Conservation (phyloP, 1,140 invertebrate species). For the Drosophila bocki region DNA sequence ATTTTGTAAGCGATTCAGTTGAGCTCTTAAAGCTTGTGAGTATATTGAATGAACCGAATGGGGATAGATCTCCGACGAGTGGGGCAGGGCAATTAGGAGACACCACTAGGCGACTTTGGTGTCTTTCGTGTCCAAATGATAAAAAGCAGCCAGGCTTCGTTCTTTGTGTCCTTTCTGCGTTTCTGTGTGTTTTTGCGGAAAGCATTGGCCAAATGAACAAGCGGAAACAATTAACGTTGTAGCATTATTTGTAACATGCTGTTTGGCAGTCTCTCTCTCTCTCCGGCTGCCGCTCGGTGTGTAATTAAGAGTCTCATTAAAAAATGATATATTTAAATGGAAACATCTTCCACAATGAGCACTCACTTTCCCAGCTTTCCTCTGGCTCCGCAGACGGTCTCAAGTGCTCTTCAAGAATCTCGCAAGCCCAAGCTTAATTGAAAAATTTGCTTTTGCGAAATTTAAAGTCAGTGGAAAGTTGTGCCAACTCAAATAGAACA, state of each 20-base stretch:
- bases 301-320: constrained; percentile 84
- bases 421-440: constrained; percentile 31
- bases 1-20: too few species aligned
- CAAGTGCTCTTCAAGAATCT: constrained; percentile 60
- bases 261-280: constrained; percentile 33
- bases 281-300: constrained; percentile 29
- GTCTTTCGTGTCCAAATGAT: constrained; percentile 51
- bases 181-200: constrained; percentile 24
- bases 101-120: too few species aligned
- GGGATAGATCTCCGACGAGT: too few species aligned
- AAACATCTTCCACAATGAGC: constrained; percentile 60
- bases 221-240: constrained; percentile 82
- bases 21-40: too few species aligned
- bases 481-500: constrained; percentile 26
- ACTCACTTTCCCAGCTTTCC: neutral
- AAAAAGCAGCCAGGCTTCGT: constrained; percentile 14
- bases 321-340: constrained; percentile 84
- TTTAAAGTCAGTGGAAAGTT: constrained; percentile 56
- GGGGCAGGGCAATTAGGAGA: too few species aligned
- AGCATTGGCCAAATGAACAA: constrained; percentile 71
- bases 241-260: constrained; percentile 77
- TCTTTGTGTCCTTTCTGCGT: constrained; percentile 13
- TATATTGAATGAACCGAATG: too few species aligned
- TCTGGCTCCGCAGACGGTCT: constrained; percentile 53
- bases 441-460: constrained; percentile 37